Conservation (phyloP, 2,113 vertebrate genomes). For the Scortum barcoo region DNA sequence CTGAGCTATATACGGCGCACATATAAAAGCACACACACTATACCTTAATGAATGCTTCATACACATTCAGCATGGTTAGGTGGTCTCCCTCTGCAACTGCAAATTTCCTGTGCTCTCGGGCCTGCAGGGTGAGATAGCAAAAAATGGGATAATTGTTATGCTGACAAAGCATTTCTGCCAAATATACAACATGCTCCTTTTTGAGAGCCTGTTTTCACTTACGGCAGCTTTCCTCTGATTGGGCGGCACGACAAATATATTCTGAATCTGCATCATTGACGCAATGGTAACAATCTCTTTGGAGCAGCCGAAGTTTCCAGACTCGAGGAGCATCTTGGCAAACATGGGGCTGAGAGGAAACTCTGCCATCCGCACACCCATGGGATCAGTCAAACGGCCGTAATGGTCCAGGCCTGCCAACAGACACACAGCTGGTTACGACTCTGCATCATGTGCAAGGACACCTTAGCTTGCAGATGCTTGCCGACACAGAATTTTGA, state of each 20-base stretch:
- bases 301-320: constrained; percentile 97
- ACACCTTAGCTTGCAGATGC: neutral
- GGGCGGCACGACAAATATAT: constrained; percentile 91
- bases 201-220: constrained; percentile 74
- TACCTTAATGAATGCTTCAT: constrained; percentile 98
- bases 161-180: constrained; percentile 39
- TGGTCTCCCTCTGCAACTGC: constrained; percentile 98
- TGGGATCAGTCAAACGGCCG: constrained; percentile 93
- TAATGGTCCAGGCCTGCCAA: constrained; percentile 94
- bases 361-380: constrained; percentile 96
- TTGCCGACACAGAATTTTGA: constrained; percentile 14
- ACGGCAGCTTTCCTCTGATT: constrained; percentile 95
- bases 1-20: neutral
- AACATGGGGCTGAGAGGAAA: constrained; percentile 99
- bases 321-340: constrained; percentile 99
- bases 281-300: constrained; percentile 97
- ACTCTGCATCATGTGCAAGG: constrained; percentile 9
- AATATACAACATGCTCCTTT: constrained; percentile 20
- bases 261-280: constrained; percentile 99
- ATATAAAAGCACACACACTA: constrained; percentile 30
- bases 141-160: constrained; percentile 35
- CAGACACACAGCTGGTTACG: constrained; percentile 12
- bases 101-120: constrained; percentile 94
- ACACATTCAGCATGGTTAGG: constrained; percentile 98
- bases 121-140: constrained; percentile 79